phyloP scores from a whole-genome alignment of 92 coral and sea anemone genomes.

The Chrysogorgia sp. region DNA sequence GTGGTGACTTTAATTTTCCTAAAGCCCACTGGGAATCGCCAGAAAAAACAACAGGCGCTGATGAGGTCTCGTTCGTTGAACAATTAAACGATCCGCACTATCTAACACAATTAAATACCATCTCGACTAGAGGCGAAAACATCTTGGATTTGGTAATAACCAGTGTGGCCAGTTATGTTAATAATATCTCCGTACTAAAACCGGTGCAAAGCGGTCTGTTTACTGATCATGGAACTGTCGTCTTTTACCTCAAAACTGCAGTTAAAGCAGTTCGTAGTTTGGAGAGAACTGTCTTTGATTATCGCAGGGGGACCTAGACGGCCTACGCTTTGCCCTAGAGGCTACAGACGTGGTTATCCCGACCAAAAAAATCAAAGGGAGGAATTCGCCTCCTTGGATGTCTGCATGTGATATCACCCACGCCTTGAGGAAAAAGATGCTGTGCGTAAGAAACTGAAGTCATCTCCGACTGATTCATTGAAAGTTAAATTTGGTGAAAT shows the following conservation, averaged over 20 bases:
- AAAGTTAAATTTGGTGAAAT: slow-evolving; percentile 30
- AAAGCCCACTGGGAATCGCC: slow-evolving; percentile 44
- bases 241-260: slow-evolving; percentile 56
- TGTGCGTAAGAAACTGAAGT: slow-evolving; percentile 35
- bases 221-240: slow-evolving; percentile 47
- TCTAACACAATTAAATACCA: slow-evolving; percentile 29
- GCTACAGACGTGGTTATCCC: slow-evolving; percentile 55
- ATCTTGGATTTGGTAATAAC: slow-evolving; percentile 21
- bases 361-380: slow-evolving; percentile 55
- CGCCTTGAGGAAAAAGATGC: slow-evolving; percentile 46
- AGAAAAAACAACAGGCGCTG: slow-evolving; percentile 43
- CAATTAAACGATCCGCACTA: slow-evolving; percentile 33
- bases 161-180: slow-evolving; percentile 38
- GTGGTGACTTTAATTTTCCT: slow-evolving; percentile 45
- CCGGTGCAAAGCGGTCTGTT: slow-evolving; percentile 41
- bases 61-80: slow-evolving; percentile 37
- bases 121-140: slow-evolving; percentile 42
- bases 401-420: slow-evolving; percentile 37
- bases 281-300: slow-evolving; percentile 60
- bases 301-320: slow-evolving; percentile 53
- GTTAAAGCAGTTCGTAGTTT: slow-evolving; percentile 57
- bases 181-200: slow-evolving; percentile 18
- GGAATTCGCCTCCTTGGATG: slow-evolving; percentile 47
- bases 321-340: slow-evolving; percentile 55
- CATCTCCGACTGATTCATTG: slow-evolving; percentile 23